These are phyloP conservation scores for Hypothenemus hampei DNA, from an alignment of 1,140 invertebrate genomes.

Conservation along the genomic window DNA sequence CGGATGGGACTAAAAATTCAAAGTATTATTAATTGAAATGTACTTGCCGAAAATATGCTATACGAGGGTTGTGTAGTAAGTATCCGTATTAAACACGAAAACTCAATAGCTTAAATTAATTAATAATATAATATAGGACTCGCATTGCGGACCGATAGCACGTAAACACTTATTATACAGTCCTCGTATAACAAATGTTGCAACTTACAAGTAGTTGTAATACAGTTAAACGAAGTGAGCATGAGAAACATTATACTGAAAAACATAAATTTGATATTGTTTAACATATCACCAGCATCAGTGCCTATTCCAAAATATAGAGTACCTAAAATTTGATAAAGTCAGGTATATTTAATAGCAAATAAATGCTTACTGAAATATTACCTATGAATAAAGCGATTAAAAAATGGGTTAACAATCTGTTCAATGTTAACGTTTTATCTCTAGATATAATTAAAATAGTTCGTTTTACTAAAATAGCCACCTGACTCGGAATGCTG, in stretches of 20 bases:
- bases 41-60: too few relatives aligned
- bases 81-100: too few relatives aligned
- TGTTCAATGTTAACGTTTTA: conserved; percentile 67
- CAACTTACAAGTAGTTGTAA: conserved; percentile 66
- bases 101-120: too few relatives aligned
- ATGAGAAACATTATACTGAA: conserved; percentile 43
- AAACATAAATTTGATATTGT: conserved; percentile 42
- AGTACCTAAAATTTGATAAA: conserved; percentile 48
- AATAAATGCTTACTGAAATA: background rate
- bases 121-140: too few relatives aligned
- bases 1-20: conserved; percentile 70
- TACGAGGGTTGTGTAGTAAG: too few relatives aligned
- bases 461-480: conserved; percentile 58
- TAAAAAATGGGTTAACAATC: conserved; percentile 67
- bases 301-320: conserved; percentile 75
- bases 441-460: conserved; percentile 54
- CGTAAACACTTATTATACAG: too few relatives aligned
- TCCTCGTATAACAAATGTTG: background rate
- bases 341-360: background rate
- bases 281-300: conserved; percentile 38
- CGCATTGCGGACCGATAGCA: too few relatives aligned
- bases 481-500: conserved; percentile 62
- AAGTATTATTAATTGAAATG: background rate
- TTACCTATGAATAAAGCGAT: conserved; percentile 74
- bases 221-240: conserved; percentile 69